A percentile compares a stretch with the other conserved stretches of the same genome.
These are phyloP conservation scores for Calyptommatus sinebrachiatus DNA, from an alignment of 2,113 vertebrate genomes.

Conservation along the genomic window DNA sequence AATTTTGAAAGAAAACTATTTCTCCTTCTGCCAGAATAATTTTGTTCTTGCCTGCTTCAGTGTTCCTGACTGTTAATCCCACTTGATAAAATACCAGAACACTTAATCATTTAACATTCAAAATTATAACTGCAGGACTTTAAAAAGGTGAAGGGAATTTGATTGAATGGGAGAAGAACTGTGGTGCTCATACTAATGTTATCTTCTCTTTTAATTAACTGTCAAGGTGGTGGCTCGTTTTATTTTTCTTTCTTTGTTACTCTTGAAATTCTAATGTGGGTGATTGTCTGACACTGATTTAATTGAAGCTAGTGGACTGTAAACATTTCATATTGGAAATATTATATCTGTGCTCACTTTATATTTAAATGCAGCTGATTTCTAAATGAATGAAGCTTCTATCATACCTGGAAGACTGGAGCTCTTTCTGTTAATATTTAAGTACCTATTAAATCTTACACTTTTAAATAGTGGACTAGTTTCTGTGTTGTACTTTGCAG, in stretches of 20 bases:
- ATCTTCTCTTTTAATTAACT: conserved; percentile 57
- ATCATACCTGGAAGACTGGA: conserved; percentile 19
- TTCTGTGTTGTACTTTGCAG: conserved; percentile 2
- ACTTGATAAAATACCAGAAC: conserved; percentile 26
- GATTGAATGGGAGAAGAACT: conserved; percentile 34
- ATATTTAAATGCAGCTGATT: conserved; percentile 6
- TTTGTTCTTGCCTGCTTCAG: conserved; percentile 53
- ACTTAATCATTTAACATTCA: conserved; percentile 34
- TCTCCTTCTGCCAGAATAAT: background rate
- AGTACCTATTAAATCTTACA: background rate
- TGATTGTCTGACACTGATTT: conserved; percentile 76
- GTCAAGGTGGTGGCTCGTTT: conserved; percentile 71
- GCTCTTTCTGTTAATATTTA: conserved; percentile 10
- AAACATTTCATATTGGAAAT: background rate
- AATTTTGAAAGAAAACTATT: background rate
- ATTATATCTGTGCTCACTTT: conserved; percentile 13
- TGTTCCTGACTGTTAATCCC: conserved; percentile 42
- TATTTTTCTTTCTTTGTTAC: conserved; percentile 47
- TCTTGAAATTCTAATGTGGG: conserved; percentile 29
- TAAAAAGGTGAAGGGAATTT: conserved; percentile 43
- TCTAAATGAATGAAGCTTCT: conserved; percentile 14
- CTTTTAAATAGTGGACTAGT: background rate
- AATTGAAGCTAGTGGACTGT: conserved; percentile 68
- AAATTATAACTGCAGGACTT: conserved; percentile 34
- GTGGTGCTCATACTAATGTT: conserved; percentile 49